These are phyloP conservation scores for Andrena bucephala DNA, from an alignment of 2,888 invertebrate species.

Conservation along the genomic window DNA sequence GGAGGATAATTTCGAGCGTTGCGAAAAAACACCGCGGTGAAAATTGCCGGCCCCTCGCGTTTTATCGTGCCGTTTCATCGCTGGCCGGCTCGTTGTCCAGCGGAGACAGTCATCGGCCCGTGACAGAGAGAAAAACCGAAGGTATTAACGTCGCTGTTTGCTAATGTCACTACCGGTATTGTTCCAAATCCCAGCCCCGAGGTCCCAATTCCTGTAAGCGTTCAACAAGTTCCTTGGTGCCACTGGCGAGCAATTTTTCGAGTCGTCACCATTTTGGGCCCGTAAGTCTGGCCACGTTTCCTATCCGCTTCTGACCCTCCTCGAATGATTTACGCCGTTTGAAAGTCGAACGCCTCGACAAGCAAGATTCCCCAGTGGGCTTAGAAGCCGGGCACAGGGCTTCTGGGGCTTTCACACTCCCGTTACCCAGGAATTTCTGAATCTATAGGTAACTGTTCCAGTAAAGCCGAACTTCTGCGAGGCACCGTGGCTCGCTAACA, in stretches of 20 bases:
- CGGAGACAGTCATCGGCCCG: not conserved
- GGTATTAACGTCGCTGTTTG: not conserved
- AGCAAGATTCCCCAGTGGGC: not conserved
- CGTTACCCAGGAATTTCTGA: constrained; percentile 6
- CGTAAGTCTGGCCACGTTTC: not conserved
- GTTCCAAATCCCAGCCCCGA: not conserved
- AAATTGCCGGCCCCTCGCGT: constrained; percentile 22
- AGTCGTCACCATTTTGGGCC: not conserved
- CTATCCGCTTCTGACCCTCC: constrained; percentile 12
- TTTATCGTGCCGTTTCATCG: constrained; percentile 30
- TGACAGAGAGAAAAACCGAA: constrained; percentile 6
- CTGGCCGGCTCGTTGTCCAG: constrained; percentile 7
- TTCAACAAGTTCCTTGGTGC: no score
- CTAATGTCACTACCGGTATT: not conserved
- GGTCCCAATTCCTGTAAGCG: no score
- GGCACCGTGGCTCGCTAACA: not conserved
- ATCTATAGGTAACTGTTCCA: not conserved
- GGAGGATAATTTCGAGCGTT: constrained; percentile 32
- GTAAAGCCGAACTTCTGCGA: not conserved
- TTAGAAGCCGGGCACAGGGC: constrained; percentile 20
- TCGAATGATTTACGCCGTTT: constrained; percentile 44
- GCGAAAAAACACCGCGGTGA: constrained; percentile 18
- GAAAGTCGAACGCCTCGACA: constrained; percentile 29
- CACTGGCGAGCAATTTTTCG: not conserved
- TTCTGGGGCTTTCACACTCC: constrained; percentile 22